Percentiles rank a stretch among this genome's conserved stretches.
phyloP scores from a whole-genome alignment of 2,888 invertebrate genomes.

The Oeneis ivallda region DNA sequence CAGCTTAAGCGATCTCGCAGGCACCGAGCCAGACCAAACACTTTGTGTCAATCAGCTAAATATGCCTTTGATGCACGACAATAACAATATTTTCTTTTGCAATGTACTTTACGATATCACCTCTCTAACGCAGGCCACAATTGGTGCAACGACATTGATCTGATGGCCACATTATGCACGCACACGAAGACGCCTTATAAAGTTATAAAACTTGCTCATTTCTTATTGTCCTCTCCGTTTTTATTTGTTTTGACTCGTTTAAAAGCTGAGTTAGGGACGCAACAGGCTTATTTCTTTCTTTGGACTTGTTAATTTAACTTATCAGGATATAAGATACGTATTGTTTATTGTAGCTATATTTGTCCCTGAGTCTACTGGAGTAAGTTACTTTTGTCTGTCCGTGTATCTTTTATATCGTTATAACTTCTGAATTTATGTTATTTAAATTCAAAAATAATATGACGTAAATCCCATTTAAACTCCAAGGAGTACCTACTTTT shows the following conservation, averaged over 20 bases:
- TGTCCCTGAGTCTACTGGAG: too few species aligned
- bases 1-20: slow-evolving; percentile 62
- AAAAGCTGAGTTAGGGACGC: slow-evolving; percentile 46
- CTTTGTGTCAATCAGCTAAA: slow-evolving; percentile 66
- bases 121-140: slow-evolving; percentile 53
- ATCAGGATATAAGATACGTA: neutral
- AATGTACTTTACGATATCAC: slow-evolving; percentile 62
- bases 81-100: slow-evolving; percentile 68
- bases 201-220: slow-evolving; percentile 60
- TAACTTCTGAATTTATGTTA: too few species aligned
- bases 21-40: slow-evolving; percentile 59
- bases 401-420: too few species aligned
- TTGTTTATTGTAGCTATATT: neutral
- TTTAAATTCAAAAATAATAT: too few species aligned
- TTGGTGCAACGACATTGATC: slow-evolving; percentile 63
- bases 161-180: slow-evolving; percentile 62
- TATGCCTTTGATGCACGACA: slow-evolving; percentile 53
- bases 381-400: too few species aligned
- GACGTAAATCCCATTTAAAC: too few species aligned
- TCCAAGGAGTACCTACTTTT: too few species aligned
- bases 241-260: slow-evolving; percentile 54
- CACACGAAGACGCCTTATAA: slow-evolving; percentile 61
- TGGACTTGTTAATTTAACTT: neutral
- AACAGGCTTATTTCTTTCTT: slow-evolving; percentile 38
- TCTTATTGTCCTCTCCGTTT: slow-evolving; percentile 51